Evolutionary conservation across 2,797 vertebrate genomes (phyloP).

Genomic region (Coregonus ussuriensis): DNA sequence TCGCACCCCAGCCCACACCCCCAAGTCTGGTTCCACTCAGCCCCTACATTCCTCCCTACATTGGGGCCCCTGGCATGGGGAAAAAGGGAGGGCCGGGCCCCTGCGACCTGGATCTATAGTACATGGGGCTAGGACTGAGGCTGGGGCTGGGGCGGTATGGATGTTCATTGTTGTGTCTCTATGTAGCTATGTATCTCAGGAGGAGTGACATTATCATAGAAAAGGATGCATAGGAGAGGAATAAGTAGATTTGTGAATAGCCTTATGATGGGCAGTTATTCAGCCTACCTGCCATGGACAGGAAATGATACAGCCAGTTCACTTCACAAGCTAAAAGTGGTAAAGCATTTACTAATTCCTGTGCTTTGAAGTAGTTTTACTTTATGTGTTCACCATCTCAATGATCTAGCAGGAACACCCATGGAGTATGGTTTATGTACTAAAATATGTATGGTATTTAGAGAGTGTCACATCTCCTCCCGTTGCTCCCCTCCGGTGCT

Average conservation of each 20-base stretch:
- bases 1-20: constrained; percentile 11
- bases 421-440: background rate
- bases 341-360: background rate
- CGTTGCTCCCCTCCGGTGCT: no score
- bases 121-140: constrained; percentile 12
- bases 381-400: background rate
- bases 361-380: background rate
- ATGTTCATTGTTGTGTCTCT: background rate
- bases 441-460: background rate
- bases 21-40: constrained; percentile 76
- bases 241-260: background rate
- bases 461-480: background rate
- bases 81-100: constrained; percentile 37
- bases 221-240: background rate
- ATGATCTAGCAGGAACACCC: background rate
- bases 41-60: constrained; percentile 48
- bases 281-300: background rate
- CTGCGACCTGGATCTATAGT: constrained; percentile 20
- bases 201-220: background rate
- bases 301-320: background rate
- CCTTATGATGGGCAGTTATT: background rate
- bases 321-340: background rate
- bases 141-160: constrained; percentile 23
- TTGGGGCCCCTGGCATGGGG: constrained; percentile 58
- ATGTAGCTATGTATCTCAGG: background rate